phyloP scores from a whole-genome alignment of 2,113 vertebrate species.

The Amphiprion percula region DNA sequence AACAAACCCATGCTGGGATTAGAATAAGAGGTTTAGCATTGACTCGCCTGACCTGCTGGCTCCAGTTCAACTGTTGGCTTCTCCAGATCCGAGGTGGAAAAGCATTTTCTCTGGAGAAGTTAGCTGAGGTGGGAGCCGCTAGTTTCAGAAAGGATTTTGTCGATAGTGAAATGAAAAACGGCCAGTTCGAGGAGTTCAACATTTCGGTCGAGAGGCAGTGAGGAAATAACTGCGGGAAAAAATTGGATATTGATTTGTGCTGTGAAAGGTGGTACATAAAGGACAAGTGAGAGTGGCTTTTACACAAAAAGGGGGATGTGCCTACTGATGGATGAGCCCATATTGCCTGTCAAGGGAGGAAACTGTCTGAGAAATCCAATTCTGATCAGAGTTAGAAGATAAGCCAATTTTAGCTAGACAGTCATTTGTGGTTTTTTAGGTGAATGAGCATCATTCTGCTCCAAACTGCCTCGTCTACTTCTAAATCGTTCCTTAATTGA shows the following conservation, averaged over 20 bases:
- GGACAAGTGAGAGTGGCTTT: slow-evolving; percentile 40
- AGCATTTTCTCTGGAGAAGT: slow-evolving; percentile 29
- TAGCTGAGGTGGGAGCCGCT: slow-evolving; percentile 18
- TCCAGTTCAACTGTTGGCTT: slow-evolving; percentile 50
- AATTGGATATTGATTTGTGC: slow-evolving; percentile 62
- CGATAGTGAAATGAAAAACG: slow-evolving; percentile 13
- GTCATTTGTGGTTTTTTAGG: slow-evolving; percentile 57
- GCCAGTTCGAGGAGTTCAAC: slow-evolving; percentile 23
- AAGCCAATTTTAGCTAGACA: slow-evolving; percentile 58
- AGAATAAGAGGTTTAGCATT: slow-evolving; percentile 83
- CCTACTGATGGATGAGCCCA: slow-evolving; percentile 60
- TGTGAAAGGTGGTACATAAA: slow-evolving; percentile 45
- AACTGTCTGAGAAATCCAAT: slow-evolving; percentile 71
- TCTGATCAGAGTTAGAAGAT: slow-evolving; percentile 57
- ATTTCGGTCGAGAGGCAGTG: background rate
- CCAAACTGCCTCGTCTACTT: slow-evolving; percentile 46
- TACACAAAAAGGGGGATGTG: slow-evolving; percentile 29
- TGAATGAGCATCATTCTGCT: slow-evolving; percentile 63
- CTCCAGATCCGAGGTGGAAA: slow-evolving; percentile 55
- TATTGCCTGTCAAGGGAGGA: slow-evolving; percentile 55
- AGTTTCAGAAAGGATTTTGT: slow-evolving; percentile 47
- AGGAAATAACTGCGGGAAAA: slow-evolving; percentile 14
- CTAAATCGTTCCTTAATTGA: slow-evolving; percentile 70
- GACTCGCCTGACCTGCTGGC: slow-evolving; percentile 69
- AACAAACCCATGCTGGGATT: slow-evolving; percentile 81